Conservation (phyloP, 2,113 vertebrate genomes). For the Megatriorchis doriae region DNA sequence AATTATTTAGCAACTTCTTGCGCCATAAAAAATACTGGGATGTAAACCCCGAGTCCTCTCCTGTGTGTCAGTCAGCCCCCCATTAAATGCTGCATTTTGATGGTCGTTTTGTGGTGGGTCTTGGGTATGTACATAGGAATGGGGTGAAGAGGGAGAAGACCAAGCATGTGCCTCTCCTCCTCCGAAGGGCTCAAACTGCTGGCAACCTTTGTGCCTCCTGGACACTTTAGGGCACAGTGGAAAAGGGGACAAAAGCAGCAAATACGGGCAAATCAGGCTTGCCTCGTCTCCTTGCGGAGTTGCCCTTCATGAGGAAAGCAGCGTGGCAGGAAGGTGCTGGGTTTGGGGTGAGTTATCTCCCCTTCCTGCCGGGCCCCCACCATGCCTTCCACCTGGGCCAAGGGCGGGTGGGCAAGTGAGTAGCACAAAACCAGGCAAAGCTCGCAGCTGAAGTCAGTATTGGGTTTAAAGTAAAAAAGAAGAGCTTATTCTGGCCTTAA, state of each 20-base stretch:
- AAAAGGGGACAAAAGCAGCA: not conserved
- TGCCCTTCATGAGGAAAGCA: not conserved
- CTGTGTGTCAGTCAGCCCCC: not conserved
- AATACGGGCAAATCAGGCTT: not conserved
- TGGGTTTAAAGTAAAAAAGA: not conserved
- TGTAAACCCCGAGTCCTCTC: not conserved
- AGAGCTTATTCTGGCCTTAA: not conserved
- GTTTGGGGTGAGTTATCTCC: not conserved
- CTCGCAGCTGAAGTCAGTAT: not conserved
- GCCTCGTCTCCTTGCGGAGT: not conserved
- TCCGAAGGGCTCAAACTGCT: not conserved
- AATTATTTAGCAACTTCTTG: conserved; percentile 60
- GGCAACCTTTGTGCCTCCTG: not conserved
- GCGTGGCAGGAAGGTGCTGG: not conserved
- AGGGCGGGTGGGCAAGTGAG: not conserved
- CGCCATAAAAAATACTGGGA: not conserved
- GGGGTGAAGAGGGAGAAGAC: not conserved
- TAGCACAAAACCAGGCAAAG: not conserved
- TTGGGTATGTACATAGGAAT: not conserved
- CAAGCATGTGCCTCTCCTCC: rapidly evolving
- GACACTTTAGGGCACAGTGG: not conserved
- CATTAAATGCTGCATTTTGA: not conserved
- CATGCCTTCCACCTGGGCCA: rapidly evolving
- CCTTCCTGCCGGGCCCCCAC: rapidly evolving
- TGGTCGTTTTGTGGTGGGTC: not conserved